These are phyloP conservation scores for Sphenodon punctatus DNA, from an alignment of 2,797 vertebrate genomes.

Conservation along the genomic window DNA sequence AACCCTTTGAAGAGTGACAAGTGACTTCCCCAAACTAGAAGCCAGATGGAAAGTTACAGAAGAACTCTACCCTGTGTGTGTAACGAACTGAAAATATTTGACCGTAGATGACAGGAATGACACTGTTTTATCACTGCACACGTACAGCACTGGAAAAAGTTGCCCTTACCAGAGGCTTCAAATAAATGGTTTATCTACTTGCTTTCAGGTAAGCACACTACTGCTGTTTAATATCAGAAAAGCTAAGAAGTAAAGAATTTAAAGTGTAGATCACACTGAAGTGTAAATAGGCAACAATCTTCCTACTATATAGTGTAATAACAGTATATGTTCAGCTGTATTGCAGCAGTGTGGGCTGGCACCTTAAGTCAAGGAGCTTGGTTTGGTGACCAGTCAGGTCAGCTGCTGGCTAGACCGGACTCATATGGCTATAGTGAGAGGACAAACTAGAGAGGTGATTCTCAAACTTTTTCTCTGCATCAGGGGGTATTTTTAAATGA, in stretches of 20 bases:
- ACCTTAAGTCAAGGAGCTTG: too few relatives aligned
- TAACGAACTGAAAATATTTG: slow-evolving; percentile 70
- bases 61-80: slow-evolving; percentile 61
- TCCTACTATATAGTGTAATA: too few relatives aligned
- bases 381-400: too few relatives aligned
- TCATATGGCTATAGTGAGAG: too few relatives aligned
- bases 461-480: too few relatives aligned
- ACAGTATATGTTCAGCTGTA: too few relatives aligned
- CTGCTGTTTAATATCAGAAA: slow-evolving; percentile 66
- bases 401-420: too few relatives aligned
- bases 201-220: slow-evolving; percentile 57
- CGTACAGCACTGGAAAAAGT: slow-evolving; percentile 50
- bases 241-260: slow-evolving; percentile 64
- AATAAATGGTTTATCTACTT: slow-evolving; percentile 63
- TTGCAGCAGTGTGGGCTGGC: too few relatives aligned
- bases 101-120: slow-evolving; percentile 64
- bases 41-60: slow-evolving; percentile 65
- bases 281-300: slow-evolving; percentile 48
- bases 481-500: too few relatives aligned
- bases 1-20: slow-evolving; percentile 77
- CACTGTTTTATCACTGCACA: slow-evolving; percentile 69
- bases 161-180: slow-evolving; percentile 60
- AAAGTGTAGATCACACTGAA: slow-evolving; percentile 61
- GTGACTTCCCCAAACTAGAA: slow-evolving; percentile 59
- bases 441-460: too few relatives aligned